Evolutionary conservation across 1,140 invertebrate species (phyloP).

Genomic region (Heliothis subflexa): DNA sequence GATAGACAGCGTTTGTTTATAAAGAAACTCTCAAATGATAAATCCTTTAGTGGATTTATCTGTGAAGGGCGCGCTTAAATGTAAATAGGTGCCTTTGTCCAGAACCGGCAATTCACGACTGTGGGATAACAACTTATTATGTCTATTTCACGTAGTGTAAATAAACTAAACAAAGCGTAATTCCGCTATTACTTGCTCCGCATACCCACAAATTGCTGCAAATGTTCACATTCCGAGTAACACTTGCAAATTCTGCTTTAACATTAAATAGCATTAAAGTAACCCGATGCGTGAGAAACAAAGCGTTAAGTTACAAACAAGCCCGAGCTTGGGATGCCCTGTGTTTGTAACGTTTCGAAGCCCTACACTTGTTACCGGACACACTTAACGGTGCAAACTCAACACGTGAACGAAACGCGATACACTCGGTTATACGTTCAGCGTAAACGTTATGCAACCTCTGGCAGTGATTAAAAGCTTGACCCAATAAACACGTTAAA

Average conservation of each 20-base stretch:
- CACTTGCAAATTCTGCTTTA: slow-evolving; percentile 42
- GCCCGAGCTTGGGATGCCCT: slow-evolving; percentile 42
- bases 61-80: slow-evolving; percentile 9
- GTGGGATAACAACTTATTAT: slow-evolving; percentile 21
- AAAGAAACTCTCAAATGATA: slow-evolving; percentile 16
- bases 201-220: slow-evolving; percentile 32
- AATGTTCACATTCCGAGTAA: slow-evolving; percentile 39
- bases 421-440: not conserved
- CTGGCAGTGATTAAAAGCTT: slow-evolving; percentile 50
- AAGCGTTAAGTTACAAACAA: slow-evolving; percentile 53
- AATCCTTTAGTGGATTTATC: slow-evolving; percentile 4
- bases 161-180: slow-evolving; percentile 31
- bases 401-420: slow-evolving; percentile 57
- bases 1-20: slow-evolving; percentile 34
- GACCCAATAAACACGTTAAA: slow-evolving; percentile 54
- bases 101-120: slow-evolving; percentile 15
- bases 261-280: slow-evolving; percentile 47
- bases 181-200: slow-evolving; percentile 34
- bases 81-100: slow-evolving; percentile 2
- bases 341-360: slow-evolving; percentile 52
- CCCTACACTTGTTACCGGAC: slow-evolving; percentile 52
- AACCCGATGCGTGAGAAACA: slow-evolving; percentile 59
- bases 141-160: slow-evolving; percentile 7
- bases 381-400: slow-evolving; percentile 49
- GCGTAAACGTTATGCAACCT: slow-evolving; percentile 51